These are phyloP conservation scores for Aleadryas rufinucha DNA, from an alignment of 2,113 vertebrate species.

Conservation along the genomic window DNA sequence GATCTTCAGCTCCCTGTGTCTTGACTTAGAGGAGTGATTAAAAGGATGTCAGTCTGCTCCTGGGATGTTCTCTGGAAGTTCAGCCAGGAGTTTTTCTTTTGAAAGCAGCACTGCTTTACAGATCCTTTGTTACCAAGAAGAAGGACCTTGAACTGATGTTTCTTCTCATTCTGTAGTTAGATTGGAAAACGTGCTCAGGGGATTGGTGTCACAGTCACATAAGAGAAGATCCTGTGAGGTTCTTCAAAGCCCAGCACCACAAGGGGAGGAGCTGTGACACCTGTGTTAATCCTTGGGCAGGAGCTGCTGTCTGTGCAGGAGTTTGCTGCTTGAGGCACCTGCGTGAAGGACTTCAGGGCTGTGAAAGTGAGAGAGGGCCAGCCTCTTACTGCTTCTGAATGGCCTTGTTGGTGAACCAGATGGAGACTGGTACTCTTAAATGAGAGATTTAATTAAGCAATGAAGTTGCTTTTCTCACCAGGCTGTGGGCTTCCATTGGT, in stretches of 20 bases:
- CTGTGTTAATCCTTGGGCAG: neutral
- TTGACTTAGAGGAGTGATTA: neutral
- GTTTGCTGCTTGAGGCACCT: neutral
- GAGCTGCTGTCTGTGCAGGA: neutral
- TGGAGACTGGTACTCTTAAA: neutral
- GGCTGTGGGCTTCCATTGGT: neutral
- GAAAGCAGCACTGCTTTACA: neutral
- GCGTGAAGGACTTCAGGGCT: neutral
- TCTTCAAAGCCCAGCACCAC: neutral
- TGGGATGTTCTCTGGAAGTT: neutral
- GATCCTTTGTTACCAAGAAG: neutral
- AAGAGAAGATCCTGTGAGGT: neutral
- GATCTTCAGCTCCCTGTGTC: neutral
- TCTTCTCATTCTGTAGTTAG: neutral
- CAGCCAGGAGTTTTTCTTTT: neutral
- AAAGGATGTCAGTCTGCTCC: neutral
- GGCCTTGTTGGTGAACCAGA: neutral
- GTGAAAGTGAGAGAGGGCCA: neutral
- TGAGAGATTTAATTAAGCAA: neutral
- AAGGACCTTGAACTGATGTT: neutral
- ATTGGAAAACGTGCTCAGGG: neutral
- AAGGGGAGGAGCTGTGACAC: neutral
- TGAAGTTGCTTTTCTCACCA: neutral
- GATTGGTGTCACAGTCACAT: neutral
- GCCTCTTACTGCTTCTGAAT: neutral